Conservation (phyloP, 1,140 invertebrate genomes). For the Drosophila truncata region DNA sequence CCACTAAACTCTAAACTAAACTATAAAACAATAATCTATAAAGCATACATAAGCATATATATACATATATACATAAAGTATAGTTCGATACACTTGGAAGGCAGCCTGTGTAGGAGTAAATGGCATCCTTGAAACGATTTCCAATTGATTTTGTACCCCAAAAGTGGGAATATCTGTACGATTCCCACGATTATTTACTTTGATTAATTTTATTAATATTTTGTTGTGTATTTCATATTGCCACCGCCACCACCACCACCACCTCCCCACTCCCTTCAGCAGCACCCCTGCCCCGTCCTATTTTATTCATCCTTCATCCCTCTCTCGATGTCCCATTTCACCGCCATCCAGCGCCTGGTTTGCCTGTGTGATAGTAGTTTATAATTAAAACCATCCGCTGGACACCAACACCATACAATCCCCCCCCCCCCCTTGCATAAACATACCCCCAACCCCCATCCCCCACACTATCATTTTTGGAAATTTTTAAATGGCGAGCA, state of each 20-base stretch:
- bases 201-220: conserved; percentile 60
- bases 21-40: conserved; percentile 11
- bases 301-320: neutral
- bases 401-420: conserved; percentile 7
- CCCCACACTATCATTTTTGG: conserved; percentile 28
- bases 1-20: conserved; percentile 4
- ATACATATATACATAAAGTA: conserved; percentile 9
- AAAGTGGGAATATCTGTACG: conserved; percentile 18
- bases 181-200: conserved; percentile 42
- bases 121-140: conserved; percentile 39
- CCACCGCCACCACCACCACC: conserved; percentile 13
- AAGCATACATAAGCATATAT: conserved; percentile 11
- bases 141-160: conserved; percentile 41
- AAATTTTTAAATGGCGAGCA: conserved; percentile 60
- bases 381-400: conserved; percentile 78
- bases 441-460: neutral
- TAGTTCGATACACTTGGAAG: conserved; percentile 11
- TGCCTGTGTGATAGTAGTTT: conserved; percentile 86
- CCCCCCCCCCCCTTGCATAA: neutral
- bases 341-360: conserved; percentile 57
- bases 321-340: conserved; percentile 3
- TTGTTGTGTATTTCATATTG: conserved; percentile 61
- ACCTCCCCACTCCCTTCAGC: neutral
- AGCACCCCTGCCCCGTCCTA: neutral
- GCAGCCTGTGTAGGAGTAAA: conserved; percentile 9